A percentile compares a stretch with the other conserved stretches of the same genome.
Evolutionary conservation across 2,888 invertebrate species (phyloP).

Genomic region (Tanytarsus gracilentus): DNA sequence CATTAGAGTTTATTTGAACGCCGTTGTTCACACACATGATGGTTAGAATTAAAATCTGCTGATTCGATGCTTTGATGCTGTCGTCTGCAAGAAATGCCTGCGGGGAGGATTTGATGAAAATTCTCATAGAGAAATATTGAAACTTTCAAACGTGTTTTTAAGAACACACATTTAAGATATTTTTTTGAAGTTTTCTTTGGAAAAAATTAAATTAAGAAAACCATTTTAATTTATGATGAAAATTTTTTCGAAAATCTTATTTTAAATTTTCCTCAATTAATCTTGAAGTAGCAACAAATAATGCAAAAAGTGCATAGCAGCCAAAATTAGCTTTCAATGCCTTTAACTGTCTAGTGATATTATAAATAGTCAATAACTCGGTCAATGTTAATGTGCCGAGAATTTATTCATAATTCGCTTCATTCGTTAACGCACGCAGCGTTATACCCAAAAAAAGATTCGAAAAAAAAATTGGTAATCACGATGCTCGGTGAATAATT

Average conservation of each 20-base stretch:
- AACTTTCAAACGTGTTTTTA: no score
- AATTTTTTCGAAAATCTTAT: no score
- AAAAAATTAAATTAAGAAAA: no score
- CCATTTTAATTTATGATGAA: no score
- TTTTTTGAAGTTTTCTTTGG: no score
- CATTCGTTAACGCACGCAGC: not conserved
- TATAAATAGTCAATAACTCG: not conserved
- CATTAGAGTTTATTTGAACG: not conserved
- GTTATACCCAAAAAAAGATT: not conserved
- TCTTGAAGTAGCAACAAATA: no score
- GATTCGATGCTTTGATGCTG: not conserved
- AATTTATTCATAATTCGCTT: not conserved
- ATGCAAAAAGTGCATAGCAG: not conserved
- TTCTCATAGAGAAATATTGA: not conserved
- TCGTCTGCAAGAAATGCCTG: not conserved
- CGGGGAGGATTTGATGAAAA: not conserved
- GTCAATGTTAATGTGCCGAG: constrained; percentile 12
- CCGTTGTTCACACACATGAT: no score
- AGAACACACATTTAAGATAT: no score
- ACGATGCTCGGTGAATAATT: constrained; percentile 2
- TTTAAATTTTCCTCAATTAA: no score
- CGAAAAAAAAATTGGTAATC: constrained; percentile 17
- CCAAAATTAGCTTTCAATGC: not conserved
- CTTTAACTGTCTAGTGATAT: not conserved
- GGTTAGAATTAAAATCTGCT: no score